Conservation (phyloP, 2,797 vertebrate species). For the Scolopax rusticola region DNA sequence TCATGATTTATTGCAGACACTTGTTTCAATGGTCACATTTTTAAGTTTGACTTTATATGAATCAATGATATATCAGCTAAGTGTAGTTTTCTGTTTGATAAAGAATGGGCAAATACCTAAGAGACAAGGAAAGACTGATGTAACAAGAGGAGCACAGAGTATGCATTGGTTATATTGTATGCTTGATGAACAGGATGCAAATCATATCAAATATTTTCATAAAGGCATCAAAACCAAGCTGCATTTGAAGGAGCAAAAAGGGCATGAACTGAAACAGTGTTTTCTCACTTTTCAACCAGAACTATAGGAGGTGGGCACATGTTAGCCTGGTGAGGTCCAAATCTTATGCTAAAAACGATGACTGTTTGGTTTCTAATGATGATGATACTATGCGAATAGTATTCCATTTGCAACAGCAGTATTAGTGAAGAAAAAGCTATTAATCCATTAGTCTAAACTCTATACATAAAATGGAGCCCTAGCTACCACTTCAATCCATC, state of each 20-base stretch:
- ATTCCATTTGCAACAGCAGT: not conserved
- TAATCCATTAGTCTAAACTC: not conserved
- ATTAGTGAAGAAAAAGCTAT: not conserved
- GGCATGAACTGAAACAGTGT: not conserved
- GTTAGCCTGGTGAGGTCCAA: not conserved
- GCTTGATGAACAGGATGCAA: not conserved
- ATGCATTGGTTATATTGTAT: not conserved
- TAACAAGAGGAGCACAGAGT: not conserved
- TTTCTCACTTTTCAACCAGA: not conserved
- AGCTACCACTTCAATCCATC: not conserved
- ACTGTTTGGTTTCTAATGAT: not conserved
- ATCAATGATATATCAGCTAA: not conserved
- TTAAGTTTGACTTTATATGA: constrained; percentile 20
- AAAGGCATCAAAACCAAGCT: not conserved
- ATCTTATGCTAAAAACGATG: not conserved
- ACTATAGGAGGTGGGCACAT: not conserved
- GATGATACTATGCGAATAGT: not conserved
- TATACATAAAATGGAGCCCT: not conserved
- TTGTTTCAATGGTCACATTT: constrained; percentile 50
- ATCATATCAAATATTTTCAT: not conserved
- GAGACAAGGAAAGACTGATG: not conserved
- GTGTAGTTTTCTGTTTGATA: not conserved
- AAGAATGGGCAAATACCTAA: constrained; percentile 42
- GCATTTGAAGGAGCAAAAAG: not conserved
- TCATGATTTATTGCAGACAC: constrained; percentile 60